These are phyloP conservation scores for Sebastes wilsoni DNA, from an alignment of 2,797 vertebrate genomes.

Conservation along the genomic window DNA sequence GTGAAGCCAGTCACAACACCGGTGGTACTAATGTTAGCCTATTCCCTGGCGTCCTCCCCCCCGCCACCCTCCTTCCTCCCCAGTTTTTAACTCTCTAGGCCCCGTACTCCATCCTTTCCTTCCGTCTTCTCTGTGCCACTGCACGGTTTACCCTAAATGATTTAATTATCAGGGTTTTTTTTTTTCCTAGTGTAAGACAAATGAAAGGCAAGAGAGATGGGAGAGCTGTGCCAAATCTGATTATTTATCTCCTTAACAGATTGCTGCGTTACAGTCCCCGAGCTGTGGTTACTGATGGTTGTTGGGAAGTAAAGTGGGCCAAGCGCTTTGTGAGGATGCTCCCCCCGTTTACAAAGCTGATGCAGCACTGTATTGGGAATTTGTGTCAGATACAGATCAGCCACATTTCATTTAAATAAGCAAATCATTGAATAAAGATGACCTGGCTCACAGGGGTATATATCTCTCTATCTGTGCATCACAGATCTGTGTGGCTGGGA, in stretches of 20 bases:
- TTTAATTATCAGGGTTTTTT: constrained; percentile 96
- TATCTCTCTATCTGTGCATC: constrained; percentile 46
- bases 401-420: constrained; percentile 79
- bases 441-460: constrained; percentile 67
- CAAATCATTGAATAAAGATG: constrained; percentile 75
- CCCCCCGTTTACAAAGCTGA: constrained; percentile 57
- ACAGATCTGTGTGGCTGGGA: constrained; percentile 19
- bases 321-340: constrained; percentile 70
- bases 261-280: constrained; percentile 90
- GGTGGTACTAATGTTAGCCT: constrained; percentile 82
- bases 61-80: constrained; percentile 31
- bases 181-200: constrained; percentile 94
- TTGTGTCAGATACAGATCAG: constrained; percentile 80
- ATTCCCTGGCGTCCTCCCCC: constrained; percentile 73
- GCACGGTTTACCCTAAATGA: constrained; percentile 92
- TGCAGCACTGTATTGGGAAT: constrained; percentile 70
- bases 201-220: constrained; percentile 93
- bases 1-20: constrained; percentile 81
- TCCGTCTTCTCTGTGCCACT: constrained; percentile 80
- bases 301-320: constrained; percentile 83
- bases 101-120: constrained; percentile 51
- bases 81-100: constrained; percentile 77
- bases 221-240: constrained; percentile 92
- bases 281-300: constrained; percentile 86
- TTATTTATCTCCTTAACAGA: constrained; percentile 98